phyloP scores from a whole-genome alignment of 1,140 invertebrate genomes.

The Pseudobourletiella spinata region DNA sequence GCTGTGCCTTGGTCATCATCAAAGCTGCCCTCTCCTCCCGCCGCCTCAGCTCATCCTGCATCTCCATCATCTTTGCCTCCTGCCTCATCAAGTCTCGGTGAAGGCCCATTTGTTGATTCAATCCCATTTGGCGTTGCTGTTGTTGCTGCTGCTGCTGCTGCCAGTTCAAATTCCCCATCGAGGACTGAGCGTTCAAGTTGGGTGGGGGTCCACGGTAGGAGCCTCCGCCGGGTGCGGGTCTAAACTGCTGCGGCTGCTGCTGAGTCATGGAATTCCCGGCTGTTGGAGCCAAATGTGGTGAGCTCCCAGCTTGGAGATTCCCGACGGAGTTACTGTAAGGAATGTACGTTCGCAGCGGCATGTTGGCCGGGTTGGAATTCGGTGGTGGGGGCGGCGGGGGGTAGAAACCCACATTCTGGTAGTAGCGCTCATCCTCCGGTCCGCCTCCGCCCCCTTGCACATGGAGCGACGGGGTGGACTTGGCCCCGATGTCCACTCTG shows the following conservation, averaged over 20 bases:
- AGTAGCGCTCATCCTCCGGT: conserved; percentile 31
- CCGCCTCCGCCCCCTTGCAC: conserved; percentile 26
- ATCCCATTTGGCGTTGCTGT: conserved; percentile 22
- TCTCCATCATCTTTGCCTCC: conserved; percentile 69
- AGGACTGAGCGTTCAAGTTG: conserved; percentile 36
- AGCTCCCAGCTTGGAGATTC: conserved; percentile 26
- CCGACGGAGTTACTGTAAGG: conserved; percentile 35
- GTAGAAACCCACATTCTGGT: conserved; percentile 33
- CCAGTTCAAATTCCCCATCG: conserved; percentile 32
- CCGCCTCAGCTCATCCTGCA: conserved; percentile 69
- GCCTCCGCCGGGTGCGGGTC: conserved; percentile 23
- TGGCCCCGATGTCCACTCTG: conserved; percentile 23
- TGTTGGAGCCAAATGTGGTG: conserved; percentile 7
- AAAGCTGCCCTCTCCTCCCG: conserved; percentile 52
- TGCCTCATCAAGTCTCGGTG: conserved; percentile 53
- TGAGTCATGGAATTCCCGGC: conserved; percentile 36
- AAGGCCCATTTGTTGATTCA: conserved; percentile 38
- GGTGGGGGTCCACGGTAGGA: conserved; percentile 27
- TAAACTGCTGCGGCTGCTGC: conserved; percentile 36
- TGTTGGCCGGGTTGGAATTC: conserved; percentile 37
- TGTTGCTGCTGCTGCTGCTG: conserved; percentile 34
- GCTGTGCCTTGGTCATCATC: conserved; percentile 40
- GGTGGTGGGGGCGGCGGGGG: conserved; percentile 36
- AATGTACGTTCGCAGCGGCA: conserved; percentile 35
- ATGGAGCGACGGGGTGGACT: conserved; percentile 39